Evolutionary conservation across 2,113 vertebrate species (phyloP).

Genomic region (Electrona antarctica): DNA sequence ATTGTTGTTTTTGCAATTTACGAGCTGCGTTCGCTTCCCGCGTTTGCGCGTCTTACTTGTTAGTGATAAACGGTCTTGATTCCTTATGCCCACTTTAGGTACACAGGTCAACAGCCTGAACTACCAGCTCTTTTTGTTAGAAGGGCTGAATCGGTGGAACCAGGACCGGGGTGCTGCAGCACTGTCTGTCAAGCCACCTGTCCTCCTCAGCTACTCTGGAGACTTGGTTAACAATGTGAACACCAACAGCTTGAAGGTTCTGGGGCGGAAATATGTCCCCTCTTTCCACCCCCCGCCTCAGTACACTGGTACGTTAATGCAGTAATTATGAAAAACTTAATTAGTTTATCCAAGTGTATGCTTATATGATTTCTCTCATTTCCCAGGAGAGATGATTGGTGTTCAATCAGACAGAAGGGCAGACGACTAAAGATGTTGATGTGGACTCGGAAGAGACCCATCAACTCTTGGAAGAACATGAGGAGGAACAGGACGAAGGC

Average conservation of each 20-base stretch:
- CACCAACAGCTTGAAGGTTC: neutral
- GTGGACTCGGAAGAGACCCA: neutral
- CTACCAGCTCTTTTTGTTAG: conserved; percentile 10
- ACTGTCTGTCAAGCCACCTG: conserved; percentile 12
- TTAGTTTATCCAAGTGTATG: neutral
- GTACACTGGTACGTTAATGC: neutral
- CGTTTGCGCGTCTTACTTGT: too few relatives aligned
- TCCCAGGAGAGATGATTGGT: conserved; percentile 3
- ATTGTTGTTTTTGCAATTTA: neutral
- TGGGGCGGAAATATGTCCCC: neutral
- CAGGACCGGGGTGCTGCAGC: neutral
- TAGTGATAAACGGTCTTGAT: neutral
- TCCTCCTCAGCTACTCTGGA: neutral
- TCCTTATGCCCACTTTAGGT: neutral
- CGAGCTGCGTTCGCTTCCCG: too few relatives aligned
- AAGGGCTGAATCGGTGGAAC: conserved; percentile 7
- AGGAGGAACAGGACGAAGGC: too few relatives aligned
- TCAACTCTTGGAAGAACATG: neutral
- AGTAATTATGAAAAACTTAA: neutral
- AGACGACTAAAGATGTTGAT: neutral
- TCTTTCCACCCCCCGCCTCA: neutral
- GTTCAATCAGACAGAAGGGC: neutral
- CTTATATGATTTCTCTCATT: neutral
- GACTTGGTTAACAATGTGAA: neutral
- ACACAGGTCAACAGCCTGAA: neutral